These are phyloP conservation scores for Acleris emargana DNA, from an alignment of 2,888 invertebrate genomes.

Conservation along the genomic window DNA sequence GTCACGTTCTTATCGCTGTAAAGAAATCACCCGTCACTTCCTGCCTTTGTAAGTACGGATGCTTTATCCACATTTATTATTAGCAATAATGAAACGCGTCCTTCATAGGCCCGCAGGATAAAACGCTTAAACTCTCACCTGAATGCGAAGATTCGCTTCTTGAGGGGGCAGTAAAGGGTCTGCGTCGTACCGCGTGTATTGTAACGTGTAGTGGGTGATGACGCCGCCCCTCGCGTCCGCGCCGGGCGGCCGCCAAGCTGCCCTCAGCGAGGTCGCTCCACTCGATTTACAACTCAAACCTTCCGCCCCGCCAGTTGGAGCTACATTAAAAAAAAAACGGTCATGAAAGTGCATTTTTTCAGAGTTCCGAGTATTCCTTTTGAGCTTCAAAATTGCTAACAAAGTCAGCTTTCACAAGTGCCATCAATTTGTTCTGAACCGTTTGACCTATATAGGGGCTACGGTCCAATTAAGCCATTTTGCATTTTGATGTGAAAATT, in stretches of 20 bases:
- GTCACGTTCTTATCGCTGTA: no score
- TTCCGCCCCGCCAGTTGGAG: slow-evolving; percentile 90
- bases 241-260: slow-evolving; percentile 89
- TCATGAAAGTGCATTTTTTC: slow-evolving; percentile 37
- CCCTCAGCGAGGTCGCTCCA: slow-evolving; percentile 89
- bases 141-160: slow-evolving; percentile 72
- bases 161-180: slow-evolving; percentile 70
- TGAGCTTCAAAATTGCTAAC: slow-evolving; percentile 58
- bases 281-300: slow-evolving; percentile 88
- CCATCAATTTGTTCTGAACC: slow-evolving; percentile 77
- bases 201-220: slow-evolving; percentile 76
- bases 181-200: slow-evolving; percentile 70
- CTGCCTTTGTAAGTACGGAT: no score
- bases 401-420: slow-evolving; percentile 66
- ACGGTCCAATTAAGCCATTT: slow-evolving; percentile 82
- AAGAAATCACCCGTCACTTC: no score
- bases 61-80: no score
- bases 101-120: no score
- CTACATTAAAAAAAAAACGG: slow-evolving; percentile 63
- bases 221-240: slow-evolving; percentile 87
- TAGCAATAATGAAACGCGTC: no score
- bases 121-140: slow-evolving; percentile 51
- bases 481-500: slow-evolving; percentile 82
- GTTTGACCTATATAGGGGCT: slow-evolving; percentile 79
- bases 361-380: slow-evolving; percentile 36